These are phyloP conservation scores for Medauroidea extradentata DNA, from an alignment of 1,140 invertebrate species.

Conservation along the genomic window DNA sequence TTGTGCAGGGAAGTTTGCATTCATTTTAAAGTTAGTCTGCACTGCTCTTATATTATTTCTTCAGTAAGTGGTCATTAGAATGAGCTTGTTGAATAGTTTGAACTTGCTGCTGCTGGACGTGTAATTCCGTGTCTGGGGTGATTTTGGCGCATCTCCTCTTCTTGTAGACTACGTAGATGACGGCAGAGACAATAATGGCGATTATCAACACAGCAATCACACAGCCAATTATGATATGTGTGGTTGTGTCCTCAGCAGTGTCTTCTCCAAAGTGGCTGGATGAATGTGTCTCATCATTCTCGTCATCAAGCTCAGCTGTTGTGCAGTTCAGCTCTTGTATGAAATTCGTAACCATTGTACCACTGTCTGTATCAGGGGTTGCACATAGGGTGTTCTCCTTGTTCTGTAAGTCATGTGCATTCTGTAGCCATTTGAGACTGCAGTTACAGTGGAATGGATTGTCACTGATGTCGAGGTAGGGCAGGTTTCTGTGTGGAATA, in stretches of 20 bases:
- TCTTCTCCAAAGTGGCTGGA: too few relatives aligned
- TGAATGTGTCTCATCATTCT: too few relatives aligned
- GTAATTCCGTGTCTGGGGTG: not conserved
- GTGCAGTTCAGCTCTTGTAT: too few relatives aligned
- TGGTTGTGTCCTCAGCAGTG: not conserved
- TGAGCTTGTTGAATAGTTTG: not conserved
- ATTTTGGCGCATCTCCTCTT: not conserved
- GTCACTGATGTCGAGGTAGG: not conserved
- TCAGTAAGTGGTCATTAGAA: not conserved
- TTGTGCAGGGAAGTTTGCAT: too few relatives aligned
- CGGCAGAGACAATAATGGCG: not conserved
- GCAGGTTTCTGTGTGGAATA: not conserved
- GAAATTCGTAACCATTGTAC: not conserved
- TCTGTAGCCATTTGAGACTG: not conserved
- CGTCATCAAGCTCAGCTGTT: too few relatives aligned
- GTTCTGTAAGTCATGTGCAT: not conserved
- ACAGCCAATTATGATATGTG: not conserved
- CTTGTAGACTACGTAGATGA: not conserved
- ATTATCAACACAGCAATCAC: not conserved
- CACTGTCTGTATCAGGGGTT: not conserved
- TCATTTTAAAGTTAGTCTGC: too few relatives aligned
- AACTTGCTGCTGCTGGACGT: not conserved
- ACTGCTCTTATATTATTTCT: not conserved
- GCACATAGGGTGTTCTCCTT: not conserved
- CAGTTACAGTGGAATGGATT: constrained; percentile 9